Conservation (phyloP, 2,113 vertebrate species). For the Chionodraco myersi region DNA sequence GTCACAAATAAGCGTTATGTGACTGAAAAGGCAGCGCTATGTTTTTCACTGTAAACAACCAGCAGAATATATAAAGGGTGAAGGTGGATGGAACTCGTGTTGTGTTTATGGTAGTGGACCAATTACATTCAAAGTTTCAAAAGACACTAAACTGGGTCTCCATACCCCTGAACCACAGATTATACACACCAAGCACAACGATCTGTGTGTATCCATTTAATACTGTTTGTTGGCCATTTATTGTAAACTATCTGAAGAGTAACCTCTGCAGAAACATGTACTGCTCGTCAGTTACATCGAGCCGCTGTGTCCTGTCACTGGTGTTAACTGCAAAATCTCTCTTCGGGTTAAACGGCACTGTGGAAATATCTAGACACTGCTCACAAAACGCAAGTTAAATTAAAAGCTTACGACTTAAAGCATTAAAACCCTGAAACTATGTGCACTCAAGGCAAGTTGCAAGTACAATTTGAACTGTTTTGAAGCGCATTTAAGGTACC, state of each 20-base stretch:
- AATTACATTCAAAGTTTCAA: neutral
- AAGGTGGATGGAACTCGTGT: neutral
- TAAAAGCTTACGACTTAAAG: neutral
- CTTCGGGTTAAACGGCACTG: slow-evolving; percentile 3
- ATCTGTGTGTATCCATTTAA: neutral
- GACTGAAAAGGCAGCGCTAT: slow-evolving; percentile 40
- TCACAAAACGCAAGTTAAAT: neutral
- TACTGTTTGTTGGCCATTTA: neutral
- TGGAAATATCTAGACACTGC: neutral
- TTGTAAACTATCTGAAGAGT: too few species aligned
- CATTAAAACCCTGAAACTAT: neutral
- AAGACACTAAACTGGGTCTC: neutral
- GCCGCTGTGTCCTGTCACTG: neutral
- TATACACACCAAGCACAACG: neutral
- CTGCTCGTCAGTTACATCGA: neutral
- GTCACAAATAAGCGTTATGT: slow-evolving; percentile 15
- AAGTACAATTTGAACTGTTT: too few species aligned
- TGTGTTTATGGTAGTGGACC: neutral
- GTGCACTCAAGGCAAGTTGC: neutral
- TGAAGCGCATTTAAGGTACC: too few species aligned
- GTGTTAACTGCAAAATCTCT: neutral
- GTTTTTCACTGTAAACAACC: slow-evolving; percentile 33
- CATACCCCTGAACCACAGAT: neutral
- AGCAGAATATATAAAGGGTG: slow-evolving; percentile 15
- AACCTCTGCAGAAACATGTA: neutral